These are phyloP conservation scores for Catharus minimus DNA, from an alignment of 2,113 vertebrate species.

Conservation along the genomic window DNA sequence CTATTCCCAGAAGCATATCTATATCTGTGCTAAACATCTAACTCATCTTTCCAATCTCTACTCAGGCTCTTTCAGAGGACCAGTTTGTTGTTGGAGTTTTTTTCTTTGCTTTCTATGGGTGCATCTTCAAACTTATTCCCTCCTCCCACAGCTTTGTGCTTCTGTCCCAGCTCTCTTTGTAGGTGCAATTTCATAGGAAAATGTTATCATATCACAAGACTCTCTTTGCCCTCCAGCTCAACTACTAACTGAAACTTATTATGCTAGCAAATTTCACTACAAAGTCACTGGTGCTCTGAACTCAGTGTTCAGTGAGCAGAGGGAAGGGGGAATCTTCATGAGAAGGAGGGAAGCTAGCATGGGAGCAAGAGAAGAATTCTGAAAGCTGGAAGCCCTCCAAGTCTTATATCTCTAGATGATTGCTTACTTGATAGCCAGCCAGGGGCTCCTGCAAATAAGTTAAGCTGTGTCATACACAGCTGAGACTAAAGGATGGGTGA, in stretches of 20 bases:
- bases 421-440: background rate
- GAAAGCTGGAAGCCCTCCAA: conserved; percentile 12
- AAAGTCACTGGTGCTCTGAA: conserved; percentile 37
- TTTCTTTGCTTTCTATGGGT: background rate
- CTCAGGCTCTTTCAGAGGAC: background rate
- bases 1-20: background rate
- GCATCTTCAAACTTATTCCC: background rate
- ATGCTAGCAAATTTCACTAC: conserved; percentile 54
- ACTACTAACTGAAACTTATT: conserved; percentile 15
- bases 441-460: background rate
- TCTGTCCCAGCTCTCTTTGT: conserved; percentile 20
- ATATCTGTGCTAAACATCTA: background rate
- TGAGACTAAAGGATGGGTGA: background rate
- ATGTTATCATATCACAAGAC: conserved; percentile 38
- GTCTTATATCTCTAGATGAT: background rate
- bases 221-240: conserved; percentile 41
- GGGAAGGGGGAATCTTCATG: background rate
- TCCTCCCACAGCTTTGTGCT: background rate
- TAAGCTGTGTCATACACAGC: background rate
- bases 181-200: conserved; percentile 54
- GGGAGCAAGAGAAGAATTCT: background rate
- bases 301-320: background rate
- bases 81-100: background rate
- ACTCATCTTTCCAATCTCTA: background rate
- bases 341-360: background rate